Evolutionary conservation across 2,888 invertebrate genomes (phyloP), one percentile per base, ranked within the genome.

Genomic region (Brenthis hecate): DNA sequence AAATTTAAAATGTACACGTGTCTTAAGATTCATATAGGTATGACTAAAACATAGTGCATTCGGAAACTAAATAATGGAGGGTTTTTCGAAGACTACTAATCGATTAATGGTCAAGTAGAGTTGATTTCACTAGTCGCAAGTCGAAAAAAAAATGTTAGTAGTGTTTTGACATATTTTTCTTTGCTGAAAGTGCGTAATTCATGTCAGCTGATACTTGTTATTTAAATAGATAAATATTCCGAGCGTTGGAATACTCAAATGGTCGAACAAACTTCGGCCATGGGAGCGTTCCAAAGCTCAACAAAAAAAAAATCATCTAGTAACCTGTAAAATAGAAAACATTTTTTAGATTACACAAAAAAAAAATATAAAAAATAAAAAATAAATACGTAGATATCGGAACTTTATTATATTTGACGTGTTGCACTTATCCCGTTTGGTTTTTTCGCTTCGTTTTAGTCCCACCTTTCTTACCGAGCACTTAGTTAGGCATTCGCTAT

Each of bases 91-190:
- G 86, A 87, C 86, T 84, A 85, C 85, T 87, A 87, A 88, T 88
- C 87, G 88, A 88, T 88, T 85, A 88, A 92, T 89, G 91, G 92
- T 91, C 89, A 87, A 89, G 93, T 93, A 91, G 93, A 93, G 93
- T 93, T 93, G 93, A 93, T 92, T 93, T 92, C 89, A 90, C 91
- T 93, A 93, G 93, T 93, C 90, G 93, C 93, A 91, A 88, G 91
- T 90, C 88, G 91, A 91, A 90, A 88, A 90, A 62, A 84, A 88
- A 89, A 88, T 86, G 92, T 91, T 91, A 83, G 92, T 93, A 93
- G 93, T 92, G 93, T 93, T 93, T 93, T 93, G 93, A 93, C 93
- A 92, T 93, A 89, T 92, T 93, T 93, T 93, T 93, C 93, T 92
- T 93, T 93, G 93, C 93, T 93, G 93, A 93, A 93, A 93, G 93